Base-by-base conservation (phyloP, 37 sponge, comb jelly and placozoan species). In the Crambe crambe region DNA sequence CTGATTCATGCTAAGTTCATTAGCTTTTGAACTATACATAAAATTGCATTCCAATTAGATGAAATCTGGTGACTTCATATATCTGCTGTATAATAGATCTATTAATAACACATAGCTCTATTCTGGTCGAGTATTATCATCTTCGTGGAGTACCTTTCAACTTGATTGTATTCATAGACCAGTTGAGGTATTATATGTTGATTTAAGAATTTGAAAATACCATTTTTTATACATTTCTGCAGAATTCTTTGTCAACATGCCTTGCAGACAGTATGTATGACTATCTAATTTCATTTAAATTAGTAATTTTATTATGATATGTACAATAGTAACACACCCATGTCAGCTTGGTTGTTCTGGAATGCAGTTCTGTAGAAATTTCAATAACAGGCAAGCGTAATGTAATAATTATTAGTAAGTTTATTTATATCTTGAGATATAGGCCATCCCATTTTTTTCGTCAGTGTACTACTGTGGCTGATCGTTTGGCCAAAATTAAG, bases 81-180 rank as follows among this genome's bases (percentile, higher is more conserved):
- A n/a, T n/a, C n/a, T n/a, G n/a, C n/a, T n/a, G n/a, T n/a, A n/a
- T n/a, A n/a, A n/a, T n/a, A n/a, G n/a, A n/a, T n/a, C n/a, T n/a
- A n/a, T n/a, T n/a, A n/a, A n/a, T n/a, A n/a, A n/a, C n/a, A n/a
- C n/a, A 47, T 35, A 83, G 84, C 76, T 83, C 0, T 75, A 83
- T 29, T 39, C 84, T 44, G 69, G 84, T n/a, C 54, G 26, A 38
- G 58, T 83, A 2, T 68, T 68, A 26, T 68, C 75, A 15, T 17
- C 15, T 0, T 37, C 70, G 0, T 87, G 81, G 87, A 21, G 65
- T 26, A 74, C 43, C 2, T 75, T 87, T 32, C 75, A 74, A 43
- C 76, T 87, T 30, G 81, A 87, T 60, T 87, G 87, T 68, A 75
- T 80, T 27, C 75, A 80, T 40, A 73, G 87, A 54, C 80, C 80